phyloP scores from a whole-genome alignment of 2,113 vertebrate species.

The Aldabrachelys gigantea region DNA sequence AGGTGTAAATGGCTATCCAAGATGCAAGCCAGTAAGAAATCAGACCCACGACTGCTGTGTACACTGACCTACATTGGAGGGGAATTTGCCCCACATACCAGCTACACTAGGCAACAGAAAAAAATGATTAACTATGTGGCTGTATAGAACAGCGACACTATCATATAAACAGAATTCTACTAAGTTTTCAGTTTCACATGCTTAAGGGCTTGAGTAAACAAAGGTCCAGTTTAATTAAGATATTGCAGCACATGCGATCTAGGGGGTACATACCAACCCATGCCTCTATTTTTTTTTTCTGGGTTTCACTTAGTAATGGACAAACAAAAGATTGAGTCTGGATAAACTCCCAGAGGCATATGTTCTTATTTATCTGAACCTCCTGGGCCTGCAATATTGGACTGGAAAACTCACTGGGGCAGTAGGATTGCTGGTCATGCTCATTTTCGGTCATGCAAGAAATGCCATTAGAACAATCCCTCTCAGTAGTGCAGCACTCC shows the following conservation, averaged over 20 bases:
- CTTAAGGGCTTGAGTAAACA: conserved; percentile 1
- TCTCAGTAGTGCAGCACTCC: background rate
- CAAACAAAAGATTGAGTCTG: background rate
- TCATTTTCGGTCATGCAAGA: background rate
- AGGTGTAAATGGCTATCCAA: background rate
- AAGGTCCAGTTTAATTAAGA: background rate
- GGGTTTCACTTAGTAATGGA: background rate
- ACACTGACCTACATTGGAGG: background rate
- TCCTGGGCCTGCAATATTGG: background rate
- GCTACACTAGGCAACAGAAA: background rate
- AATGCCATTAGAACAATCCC: background rate
- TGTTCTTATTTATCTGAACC: background rate
- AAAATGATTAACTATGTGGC: conserved; percentile 8
- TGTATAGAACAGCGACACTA: background rate
- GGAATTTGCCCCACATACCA: background rate
- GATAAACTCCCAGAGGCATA: background rate
- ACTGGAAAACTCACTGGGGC: background rate
- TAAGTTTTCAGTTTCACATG: background rate
- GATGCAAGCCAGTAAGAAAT: background rate
- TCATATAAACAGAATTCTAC: background rate
- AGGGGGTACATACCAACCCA: background rate
- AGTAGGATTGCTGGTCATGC: background rate
- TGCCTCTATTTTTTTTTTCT: background rate
- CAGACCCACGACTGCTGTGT: background rate
- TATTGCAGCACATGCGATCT: background rate